phyloP scores from a whole-genome alignment of 2,797 vertebrate genomes.

The Enteromius argenteus region DNA sequence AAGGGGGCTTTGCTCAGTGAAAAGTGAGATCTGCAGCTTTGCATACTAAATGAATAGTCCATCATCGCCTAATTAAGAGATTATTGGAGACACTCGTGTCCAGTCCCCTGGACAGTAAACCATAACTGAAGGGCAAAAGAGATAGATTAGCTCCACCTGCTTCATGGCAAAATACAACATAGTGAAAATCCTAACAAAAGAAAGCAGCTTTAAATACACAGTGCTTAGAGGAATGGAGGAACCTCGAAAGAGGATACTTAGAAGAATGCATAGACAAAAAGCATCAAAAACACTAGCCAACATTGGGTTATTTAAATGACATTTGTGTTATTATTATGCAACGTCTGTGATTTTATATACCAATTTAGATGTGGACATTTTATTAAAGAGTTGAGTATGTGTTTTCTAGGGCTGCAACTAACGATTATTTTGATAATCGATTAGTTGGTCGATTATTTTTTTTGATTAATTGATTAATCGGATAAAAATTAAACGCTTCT shows the following conservation, averaged over 20 bases:
- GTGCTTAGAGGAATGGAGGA: slow-evolving; percentile 30
- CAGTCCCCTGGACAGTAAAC: slow-evolving; percentile 81
- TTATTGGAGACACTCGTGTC: slow-evolving; percentile 82
- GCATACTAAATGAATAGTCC: slow-evolving; percentile 83
- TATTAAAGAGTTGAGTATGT: neutral
- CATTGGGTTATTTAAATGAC: neutral
- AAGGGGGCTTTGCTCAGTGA: slow-evolving; percentile 67
- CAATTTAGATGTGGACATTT: neutral
- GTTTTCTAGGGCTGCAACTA: neutral
- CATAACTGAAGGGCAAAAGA: slow-evolving; percentile 82
- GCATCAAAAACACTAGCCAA: neutral
- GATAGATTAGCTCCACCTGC: slow-evolving; percentile 81
- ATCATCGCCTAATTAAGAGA: slow-evolving; percentile 85
- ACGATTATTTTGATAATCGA: too few relatives aligned
- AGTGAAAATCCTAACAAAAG: slow-evolving; percentile 78
- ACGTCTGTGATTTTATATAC: neutral
- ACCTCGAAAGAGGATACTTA: neutral
- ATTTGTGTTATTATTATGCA: neutral
- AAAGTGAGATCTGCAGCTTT: slow-evolving; percentile 79
- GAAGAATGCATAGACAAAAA: neutral
- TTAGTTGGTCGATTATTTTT: too few relatives aligned
- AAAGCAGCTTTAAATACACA: slow-evolving; percentile 66
- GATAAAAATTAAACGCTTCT: too few relatives aligned
- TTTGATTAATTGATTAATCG: too few relatives aligned
- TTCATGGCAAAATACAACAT: slow-evolving; percentile 75